Evolutionary conservation across 2,113 vertebrate species (phyloP).

Genomic region (Sinosuthora webbiana): DNA sequence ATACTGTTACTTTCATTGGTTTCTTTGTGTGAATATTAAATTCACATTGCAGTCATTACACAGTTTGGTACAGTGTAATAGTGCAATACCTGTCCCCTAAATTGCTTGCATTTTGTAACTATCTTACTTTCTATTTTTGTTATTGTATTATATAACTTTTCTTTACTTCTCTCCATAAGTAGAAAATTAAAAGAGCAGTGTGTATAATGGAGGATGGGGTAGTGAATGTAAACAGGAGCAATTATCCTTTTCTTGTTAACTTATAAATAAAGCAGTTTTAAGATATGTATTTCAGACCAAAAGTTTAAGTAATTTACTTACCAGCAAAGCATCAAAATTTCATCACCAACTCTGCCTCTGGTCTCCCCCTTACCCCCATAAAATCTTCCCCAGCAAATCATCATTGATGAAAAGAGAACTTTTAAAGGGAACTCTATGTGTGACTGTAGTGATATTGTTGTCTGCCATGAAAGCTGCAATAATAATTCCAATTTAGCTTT

Average conservation of each 20-base stretch:
- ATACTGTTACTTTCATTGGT: not conserved
- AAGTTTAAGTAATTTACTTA: not conserved
- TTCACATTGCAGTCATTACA: not conserved
- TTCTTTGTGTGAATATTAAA: not conserved
- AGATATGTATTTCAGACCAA: not conserved
- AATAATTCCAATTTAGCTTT: not conserved
- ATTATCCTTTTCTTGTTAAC: not conserved
- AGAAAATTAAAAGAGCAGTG: not conserved
- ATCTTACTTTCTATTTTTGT: not conserved
- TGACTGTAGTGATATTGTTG: not conserved
- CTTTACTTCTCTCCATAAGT: not conserved
- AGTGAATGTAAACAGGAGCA: not conserved
- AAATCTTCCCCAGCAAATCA: not conserved
- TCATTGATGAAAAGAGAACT: not conserved
- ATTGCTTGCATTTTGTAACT: not conserved
- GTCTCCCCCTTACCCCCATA: not conserved
- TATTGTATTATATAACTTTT: not conserved
- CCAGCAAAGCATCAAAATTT: not conserved
- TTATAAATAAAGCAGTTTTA: not conserved
- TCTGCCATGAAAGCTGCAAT: not conserved
- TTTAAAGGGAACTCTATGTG: not conserved
- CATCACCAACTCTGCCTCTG: not conserved
- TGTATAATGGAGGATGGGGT: not conserved
- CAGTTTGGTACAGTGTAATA: not conserved
- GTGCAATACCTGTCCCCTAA: not conserved